phyloP scores from a whole-genome alignment of 2,888 invertebrate genomes.

The Phragmatobia fuliginosa region DNA sequence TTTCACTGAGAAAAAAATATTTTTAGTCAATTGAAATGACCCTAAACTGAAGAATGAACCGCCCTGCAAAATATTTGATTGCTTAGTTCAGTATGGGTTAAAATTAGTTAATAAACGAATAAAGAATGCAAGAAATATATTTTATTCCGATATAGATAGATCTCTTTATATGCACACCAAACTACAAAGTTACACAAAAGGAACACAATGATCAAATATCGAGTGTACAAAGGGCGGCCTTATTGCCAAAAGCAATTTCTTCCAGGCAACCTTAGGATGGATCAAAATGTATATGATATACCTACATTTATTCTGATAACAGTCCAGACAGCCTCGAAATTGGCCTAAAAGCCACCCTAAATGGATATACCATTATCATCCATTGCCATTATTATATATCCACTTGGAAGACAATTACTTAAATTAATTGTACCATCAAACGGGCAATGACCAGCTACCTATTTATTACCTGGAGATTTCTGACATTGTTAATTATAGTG shows the following conservation, averaged over 20 bases:
- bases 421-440: constrained; percentile 41
- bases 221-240: too few relatives aligned
- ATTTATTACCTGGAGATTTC: constrained; percentile 35
- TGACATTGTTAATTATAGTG: constrained; percentile 38
- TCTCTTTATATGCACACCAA: too few relatives aligned
- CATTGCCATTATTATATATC: constrained; percentile 31
- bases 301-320: background rate
- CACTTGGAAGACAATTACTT: constrained; percentile 37
- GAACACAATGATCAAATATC: too few relatives aligned
- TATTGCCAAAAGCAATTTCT: too few relatives aligned
- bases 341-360: constrained; percentile 17
- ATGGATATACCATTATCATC: constrained; percentile 21
- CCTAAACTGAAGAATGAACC: background rate
- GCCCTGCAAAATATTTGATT: background rate
- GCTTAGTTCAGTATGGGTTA: background rate
- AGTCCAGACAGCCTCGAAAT: constrained; percentile 12
- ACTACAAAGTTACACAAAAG: too few relatives aligned
- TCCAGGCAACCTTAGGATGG: too few relatives aligned
- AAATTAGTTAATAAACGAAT: background rate
- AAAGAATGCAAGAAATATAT: background rate
- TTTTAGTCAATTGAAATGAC: background rate
- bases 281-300: too few relatives aligned
- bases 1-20: constrained; percentile 30
- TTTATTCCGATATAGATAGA: too few relatives aligned
- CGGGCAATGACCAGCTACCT: constrained; percentile 30